A percentile compares a stretch with the other conserved stretches of the same genome.
Evolutionary conservation across 2,888 invertebrate species (phyloP).

Genomic region (Tenthredo notha): DNA sequence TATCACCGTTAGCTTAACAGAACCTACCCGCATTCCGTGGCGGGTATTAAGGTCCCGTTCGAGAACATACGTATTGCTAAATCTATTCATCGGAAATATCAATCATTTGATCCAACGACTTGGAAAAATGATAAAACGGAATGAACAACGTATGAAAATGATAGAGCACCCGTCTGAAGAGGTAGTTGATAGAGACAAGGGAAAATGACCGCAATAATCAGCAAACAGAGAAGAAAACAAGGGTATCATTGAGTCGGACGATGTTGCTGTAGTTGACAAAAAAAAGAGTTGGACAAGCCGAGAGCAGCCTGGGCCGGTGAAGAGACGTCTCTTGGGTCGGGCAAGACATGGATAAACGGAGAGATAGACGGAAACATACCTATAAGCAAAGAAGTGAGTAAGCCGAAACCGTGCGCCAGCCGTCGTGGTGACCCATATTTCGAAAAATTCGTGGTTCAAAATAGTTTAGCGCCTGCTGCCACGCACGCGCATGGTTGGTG

Average conservation of each 20-base stretch:
- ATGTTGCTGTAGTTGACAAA: neutral
- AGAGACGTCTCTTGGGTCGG: neutral
- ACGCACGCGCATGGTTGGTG: neutral
- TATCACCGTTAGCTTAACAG: conserved; percentile 46
- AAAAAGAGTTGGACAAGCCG: neutral
- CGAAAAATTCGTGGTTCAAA: conserved; percentile 73
- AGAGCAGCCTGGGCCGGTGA: neutral
- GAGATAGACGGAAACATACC: neutral
- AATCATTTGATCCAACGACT: neutral
- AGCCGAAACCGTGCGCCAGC: conserved; percentile 36
- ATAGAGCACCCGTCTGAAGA: neutral
- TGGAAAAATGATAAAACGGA: neutral
- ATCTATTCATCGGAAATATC: neutral
- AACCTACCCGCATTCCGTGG: conserved; percentile 14
- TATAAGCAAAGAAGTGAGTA: conserved; percentile 38
- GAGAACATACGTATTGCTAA: neutral
- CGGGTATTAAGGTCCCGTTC: conserved; percentile 25
- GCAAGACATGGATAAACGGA: neutral
- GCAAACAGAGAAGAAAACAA: neutral
- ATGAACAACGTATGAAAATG: neutral
- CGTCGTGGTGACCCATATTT: conserved; percentile 72
- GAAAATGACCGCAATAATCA: neutral
- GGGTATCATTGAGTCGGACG: neutral
- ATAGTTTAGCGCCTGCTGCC: conserved; percentile 65
- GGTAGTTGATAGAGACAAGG: neutral